These are phyloP conservation scores for Oceanodroma leucorhoa DNA, from an alignment of 2,797 vertebrate species.

Conservation along the genomic window DNA sequence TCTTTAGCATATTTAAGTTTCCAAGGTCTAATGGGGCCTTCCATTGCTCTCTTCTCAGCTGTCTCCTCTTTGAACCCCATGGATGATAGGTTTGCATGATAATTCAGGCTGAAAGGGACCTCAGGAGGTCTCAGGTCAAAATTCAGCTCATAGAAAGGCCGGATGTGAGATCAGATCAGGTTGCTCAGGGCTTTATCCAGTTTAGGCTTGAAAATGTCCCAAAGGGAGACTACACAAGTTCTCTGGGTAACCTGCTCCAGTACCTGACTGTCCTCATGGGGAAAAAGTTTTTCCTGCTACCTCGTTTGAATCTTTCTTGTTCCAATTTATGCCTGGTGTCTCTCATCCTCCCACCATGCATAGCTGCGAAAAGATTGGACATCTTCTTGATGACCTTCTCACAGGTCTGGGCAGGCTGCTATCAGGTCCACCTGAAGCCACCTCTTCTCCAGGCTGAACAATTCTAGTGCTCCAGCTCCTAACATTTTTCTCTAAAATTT, in stretches of 20 bases:
- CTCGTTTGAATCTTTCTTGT: background rate
- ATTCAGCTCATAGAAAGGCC: background rate
- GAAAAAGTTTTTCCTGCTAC: background rate
- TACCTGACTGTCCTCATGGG: background rate
- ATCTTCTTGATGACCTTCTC: background rate
- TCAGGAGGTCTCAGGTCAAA: background rate
- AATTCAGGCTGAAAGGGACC: background rate
- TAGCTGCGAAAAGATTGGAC: background rate
- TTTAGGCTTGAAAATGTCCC: background rate
- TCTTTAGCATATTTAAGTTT: background rate
- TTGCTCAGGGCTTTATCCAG: background rate
- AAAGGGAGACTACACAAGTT: background rate
- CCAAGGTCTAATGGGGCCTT: background rate
- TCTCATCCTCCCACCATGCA: background rate
- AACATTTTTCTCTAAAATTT: background rate
- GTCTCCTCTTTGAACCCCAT: background rate
- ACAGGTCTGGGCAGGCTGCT: background rate
- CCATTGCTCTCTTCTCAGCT: background rate
- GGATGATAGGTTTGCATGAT: background rate
- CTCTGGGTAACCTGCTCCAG: background rate
- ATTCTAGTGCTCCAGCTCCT: background rate
- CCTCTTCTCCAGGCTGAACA: background rate
- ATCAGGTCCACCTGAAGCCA: background rate
- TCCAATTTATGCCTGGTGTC: rapidly evolving
- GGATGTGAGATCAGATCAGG: background rate